Percentiles rank a stretch among this genome's conserved stretches.
Conservation (phyloP, 2,113 vertebrate genomes). For the Spheniscus mendiculus region DNA sequence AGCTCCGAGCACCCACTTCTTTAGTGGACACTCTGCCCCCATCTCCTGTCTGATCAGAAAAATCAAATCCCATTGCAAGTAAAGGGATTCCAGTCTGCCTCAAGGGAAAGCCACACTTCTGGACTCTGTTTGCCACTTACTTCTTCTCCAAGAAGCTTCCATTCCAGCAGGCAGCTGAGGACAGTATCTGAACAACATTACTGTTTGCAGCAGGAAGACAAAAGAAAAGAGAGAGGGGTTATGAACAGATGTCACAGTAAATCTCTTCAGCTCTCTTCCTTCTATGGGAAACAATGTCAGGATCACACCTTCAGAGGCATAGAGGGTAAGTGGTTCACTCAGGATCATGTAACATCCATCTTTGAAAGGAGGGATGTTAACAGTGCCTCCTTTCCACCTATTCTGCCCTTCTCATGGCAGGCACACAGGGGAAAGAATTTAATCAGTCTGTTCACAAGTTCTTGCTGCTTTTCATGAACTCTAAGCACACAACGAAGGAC, state of each 20-base stretch:
- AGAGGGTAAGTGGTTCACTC: neutral
- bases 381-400: neutral
- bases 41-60: neutral
- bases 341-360: neutral
- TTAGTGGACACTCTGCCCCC: neutral
- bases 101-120: neutral
- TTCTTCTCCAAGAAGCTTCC: constrained; percentile 97
- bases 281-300: neutral
- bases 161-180: constrained; percentile 96
- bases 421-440: neutral
- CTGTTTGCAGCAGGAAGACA: constrained; percentile 70
- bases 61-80: neutral
- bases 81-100: neutral
- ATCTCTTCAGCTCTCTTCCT: neutral
- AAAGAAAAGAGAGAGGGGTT: neutral
- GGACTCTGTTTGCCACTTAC: constrained; percentile 74
- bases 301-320: neutral
- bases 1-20: neutral
- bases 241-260: neutral
- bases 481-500: neutral
- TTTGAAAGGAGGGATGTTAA: neutral
- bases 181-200: constrained; percentile 89
- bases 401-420: neutral
- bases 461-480: neutral
- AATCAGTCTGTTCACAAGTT: neutral